A percentile compares a stretch with the other conserved stretches of the same genome.
phyloP scores from a whole-genome alignment of 2,888 invertebrate species.

The Caenorhabditis auriculariae region DNA sequence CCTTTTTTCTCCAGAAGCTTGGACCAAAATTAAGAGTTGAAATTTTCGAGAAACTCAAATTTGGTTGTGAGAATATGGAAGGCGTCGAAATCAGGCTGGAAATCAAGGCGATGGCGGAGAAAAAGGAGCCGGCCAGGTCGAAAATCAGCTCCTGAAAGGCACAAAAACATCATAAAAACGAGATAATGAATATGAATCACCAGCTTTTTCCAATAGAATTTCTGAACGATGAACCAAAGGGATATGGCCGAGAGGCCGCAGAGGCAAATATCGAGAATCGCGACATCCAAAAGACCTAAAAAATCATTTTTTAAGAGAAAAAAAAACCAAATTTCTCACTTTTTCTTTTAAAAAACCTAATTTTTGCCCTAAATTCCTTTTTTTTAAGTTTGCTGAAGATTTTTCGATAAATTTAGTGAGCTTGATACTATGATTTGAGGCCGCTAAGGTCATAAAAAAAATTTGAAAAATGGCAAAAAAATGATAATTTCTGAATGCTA shows the following conservation, averaged over 20 bases:
- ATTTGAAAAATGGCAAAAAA: no score
- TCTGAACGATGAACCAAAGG: constrained; percentile 39
- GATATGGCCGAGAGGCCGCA: constrained; percentile 23
- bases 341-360: no score
- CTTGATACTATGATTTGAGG: no score
- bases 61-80: constrained; percentile 17
- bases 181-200: constrained; percentile 4
- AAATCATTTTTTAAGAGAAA: no score
- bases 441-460: no score
- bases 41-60: no score
- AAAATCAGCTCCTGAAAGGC: constrained; percentile 27
- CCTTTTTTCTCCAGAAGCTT: no score
- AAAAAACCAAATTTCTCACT: no score
- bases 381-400: constrained; percentile 7
- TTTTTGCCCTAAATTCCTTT: no score
- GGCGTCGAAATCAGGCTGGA: constrained; percentile 9
- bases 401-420: no score
- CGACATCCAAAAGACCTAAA: constrained; percentile 16
- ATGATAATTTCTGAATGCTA: no score
- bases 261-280: constrained; percentile 24
- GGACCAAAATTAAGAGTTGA: no score
- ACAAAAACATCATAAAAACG: background rate
- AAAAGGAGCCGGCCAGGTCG: constrained; percentile 8
- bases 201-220: constrained; percentile 38
- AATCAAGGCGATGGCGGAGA: background rate